Percentiles rank a stretch among this genome's conserved stretches.
These are phyloP conservation scores for Melinopterus prodromus DNA, from an alignment of 2,888 invertebrate genomes.

Conservation along the genomic window DNA sequence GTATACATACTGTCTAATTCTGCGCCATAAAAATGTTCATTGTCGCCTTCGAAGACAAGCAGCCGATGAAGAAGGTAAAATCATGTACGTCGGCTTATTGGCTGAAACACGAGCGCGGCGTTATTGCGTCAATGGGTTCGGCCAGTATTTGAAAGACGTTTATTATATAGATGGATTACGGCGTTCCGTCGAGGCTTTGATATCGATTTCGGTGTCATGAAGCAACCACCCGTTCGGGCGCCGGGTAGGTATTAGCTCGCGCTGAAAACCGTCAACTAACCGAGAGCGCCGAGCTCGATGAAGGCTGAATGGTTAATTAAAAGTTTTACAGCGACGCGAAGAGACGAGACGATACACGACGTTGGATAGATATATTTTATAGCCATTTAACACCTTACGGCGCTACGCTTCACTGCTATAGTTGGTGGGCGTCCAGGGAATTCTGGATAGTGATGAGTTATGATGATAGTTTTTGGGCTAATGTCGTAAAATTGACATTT, in stretches of 20 bases:
- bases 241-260: not conserved
- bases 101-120: not conserved
- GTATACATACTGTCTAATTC: not conserved
- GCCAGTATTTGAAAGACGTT: not conserved
- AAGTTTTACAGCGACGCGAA: not conserved
- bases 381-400: not conserved
- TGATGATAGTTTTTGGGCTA: not conserved
- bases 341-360: not conserved
- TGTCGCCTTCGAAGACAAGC: not conserved
- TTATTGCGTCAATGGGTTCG: not conserved
- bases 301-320: not conserved
- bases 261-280: not conserved
- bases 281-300: not conserved
- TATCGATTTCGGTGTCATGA: not conserved
- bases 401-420: not conserved
- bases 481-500: not conserved
- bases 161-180: slow-evolving; percentile 4
- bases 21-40: not conserved
- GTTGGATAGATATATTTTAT: not conserved
- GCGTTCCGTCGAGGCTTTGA: not conserved
- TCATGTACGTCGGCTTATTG: not conserved
- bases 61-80: not conserved
- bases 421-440: not conserved
- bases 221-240: not conserved
- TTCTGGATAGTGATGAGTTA: not conserved